Percentiles rank a stretch among this genome's conserved stretches.
Evolutionary conservation across 2,113 vertebrate genomes (phyloP).

Genomic region (Glaucidium brasilianum): DNA sequence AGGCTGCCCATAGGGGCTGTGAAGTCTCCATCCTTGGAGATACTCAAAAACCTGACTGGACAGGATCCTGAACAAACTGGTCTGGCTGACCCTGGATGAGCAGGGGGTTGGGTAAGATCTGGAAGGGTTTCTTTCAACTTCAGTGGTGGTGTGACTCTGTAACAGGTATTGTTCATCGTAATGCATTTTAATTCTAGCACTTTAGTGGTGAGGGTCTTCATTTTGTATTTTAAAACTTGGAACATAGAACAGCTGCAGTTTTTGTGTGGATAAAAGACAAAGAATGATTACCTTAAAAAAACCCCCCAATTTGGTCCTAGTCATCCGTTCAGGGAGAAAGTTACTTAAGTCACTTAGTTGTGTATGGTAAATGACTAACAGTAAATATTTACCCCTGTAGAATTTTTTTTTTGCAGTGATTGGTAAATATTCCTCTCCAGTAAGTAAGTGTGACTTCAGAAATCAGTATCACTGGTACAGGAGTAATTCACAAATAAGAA

Average conservation of each 20-base stretch:
- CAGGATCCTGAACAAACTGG: not conserved
- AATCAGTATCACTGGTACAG: not conserved
- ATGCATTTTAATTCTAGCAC: not conserved
- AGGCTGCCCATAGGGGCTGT: not conserved
- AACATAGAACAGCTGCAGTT: not conserved
- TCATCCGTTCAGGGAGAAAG: not conserved
- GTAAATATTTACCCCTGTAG: not conserved
- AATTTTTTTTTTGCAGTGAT: not conserved
- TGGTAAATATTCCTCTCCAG: not conserved
- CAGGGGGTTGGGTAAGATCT: not conserved
- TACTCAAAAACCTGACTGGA: not conserved
- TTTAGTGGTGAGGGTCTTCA: not conserved
- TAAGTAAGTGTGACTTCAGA: not conserved
- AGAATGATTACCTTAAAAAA: not conserved
- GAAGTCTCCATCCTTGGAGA: not conserved
- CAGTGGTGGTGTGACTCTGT: not conserved
- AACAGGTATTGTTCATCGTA: not conserved
- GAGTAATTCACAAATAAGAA: not conserved
- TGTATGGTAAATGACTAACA: not conserved
- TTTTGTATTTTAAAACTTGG: not conserved
- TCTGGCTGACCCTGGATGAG: not conserved
- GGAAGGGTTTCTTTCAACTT: not conserved
- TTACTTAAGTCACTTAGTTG: not conserved
- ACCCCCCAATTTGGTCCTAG: not conserved
- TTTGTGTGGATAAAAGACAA: not conserved